Evolutionary conservation across 2,113 vertebrate species (phyloP).

Genomic region (Aplodontia rufa): DNA sequence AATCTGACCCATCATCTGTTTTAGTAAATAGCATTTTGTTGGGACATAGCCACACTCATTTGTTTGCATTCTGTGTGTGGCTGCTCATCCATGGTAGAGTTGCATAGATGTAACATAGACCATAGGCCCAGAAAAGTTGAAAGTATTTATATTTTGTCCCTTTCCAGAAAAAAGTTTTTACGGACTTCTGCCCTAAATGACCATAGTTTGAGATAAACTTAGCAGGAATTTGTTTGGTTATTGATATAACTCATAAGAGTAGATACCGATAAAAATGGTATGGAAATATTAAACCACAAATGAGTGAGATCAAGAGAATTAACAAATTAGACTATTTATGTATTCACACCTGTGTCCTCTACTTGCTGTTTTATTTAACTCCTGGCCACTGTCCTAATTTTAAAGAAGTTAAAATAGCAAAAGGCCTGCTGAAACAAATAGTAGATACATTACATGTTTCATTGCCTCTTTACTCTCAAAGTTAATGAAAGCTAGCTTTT

Average conservation of each 20-base stretch:
- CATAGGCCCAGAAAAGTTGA: neutral
- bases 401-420: conserved; percentile 46
- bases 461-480: neutral
- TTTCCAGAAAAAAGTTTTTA: neutral
- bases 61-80: neutral
- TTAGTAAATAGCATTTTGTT: conserved; percentile 25
- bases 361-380: conserved; percentile 13
- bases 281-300: conserved; percentile 53
- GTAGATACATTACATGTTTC: neutral
- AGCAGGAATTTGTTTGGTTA: neutral
- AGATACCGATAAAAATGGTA: neutral
- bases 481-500: neutral
- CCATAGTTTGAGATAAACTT: neutral
- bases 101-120: neutral
- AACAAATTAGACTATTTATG: conserved; percentile 55
- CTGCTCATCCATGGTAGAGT: neutral
- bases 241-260: neutral
- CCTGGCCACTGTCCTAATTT: conserved; percentile 25
- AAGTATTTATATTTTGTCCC: neutral
- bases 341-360: conserved; percentile 43
- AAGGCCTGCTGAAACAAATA: neutral
- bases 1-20: neutral
- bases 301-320: neutral
- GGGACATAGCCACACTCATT: neutral
- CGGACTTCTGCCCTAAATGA: neutral